Percentiles rank a stretch among this genome's conserved stretches.
phyloP scores from a whole-genome alignment of 2,113 vertebrate species.

The Eulemur macaco region DNA sequence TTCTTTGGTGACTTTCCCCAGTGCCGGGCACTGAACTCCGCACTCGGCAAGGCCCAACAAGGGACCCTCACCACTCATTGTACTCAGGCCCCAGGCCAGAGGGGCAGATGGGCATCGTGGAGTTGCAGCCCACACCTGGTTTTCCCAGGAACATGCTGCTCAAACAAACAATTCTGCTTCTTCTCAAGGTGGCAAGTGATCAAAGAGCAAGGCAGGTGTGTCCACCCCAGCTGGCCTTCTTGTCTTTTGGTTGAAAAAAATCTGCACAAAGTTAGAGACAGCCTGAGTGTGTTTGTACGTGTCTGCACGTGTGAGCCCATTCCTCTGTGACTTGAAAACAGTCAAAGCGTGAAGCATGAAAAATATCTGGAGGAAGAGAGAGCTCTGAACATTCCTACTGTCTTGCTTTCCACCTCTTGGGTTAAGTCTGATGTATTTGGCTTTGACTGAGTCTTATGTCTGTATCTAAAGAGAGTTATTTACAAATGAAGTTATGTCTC shows the following conservation, averaged over 20 bases:
- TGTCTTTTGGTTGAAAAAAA: not conserved
- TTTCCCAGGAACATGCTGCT: not conserved
- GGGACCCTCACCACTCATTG: not conserved
- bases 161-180: not conserved
- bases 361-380: not conserved
- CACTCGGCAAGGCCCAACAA: not conserved
- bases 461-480: not conserved
- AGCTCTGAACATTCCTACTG: not conserved
- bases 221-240: not conserved
- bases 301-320: not conserved
- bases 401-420: not conserved
- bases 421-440: not conserved
- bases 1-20: not conserved
- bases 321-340: not conserved
- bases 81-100: not conserved
- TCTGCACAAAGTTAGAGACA: not conserved
- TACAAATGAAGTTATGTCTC: not conserved
- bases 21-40: not conserved
- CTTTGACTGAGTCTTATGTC: not conserved
- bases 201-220: not conserved
- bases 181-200: not conserved
- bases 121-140: not conserved
- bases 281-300: too few relatives aligned
- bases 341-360: not conserved
- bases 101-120: accelerated